Base-by-base conservation (phyloP, 2,888 invertebrate genomes). In the Petrophora chlorosata region DNA sequence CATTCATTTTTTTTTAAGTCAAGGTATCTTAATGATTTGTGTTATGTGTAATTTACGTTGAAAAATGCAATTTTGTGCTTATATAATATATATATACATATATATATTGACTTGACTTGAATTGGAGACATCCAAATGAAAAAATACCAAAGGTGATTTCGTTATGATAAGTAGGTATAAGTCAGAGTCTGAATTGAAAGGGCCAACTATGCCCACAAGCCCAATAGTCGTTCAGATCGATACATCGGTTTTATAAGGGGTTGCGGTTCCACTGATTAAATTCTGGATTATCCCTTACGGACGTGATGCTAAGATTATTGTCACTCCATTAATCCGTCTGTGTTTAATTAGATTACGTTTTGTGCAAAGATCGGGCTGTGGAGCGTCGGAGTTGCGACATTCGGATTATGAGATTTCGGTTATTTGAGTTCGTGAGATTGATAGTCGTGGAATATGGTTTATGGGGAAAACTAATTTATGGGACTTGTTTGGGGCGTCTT, bases 271-370 rank as follows among this genome's bases (percentile, higher is more conserved):
- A n/a, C 80, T 87, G 86, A 88, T 87, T 86, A 86, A 85, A 85
- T 84, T 84, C 70, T 63, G 83, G 82, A 79, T 86, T 77, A 88
- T 85, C 86, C 82, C 71, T 59, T 63, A 64, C 70, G 39, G 73
- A 67, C 70, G 71, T 65, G 73, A 74, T 67, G 75, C 79, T 72
- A 79, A 86, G 82, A 87, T 87, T 87, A 87, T 87, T 86, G 87
- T 87, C 88, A 87, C 85, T 75, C 82, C 85, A 86, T 85, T 87
- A 85, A 86, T 84, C 82, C 79, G 63, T 61, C 72, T 72, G 73
- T 75, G 76, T 81, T 83, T 84, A 85, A 85, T 86, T 85, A 86
- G 75, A 84, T 81, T 70, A 70, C 59, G 44, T 59, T 60, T 58
- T 59, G 61, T 51, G 53, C 49, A 50, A 43, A 50, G 49, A 51